Percentiles rank a stretch among this genome's conserved stretches.
phyloP scores from a whole-genome alignment of 2,888 invertebrate species.

The Lordiphosa fenestrarum region DNA sequence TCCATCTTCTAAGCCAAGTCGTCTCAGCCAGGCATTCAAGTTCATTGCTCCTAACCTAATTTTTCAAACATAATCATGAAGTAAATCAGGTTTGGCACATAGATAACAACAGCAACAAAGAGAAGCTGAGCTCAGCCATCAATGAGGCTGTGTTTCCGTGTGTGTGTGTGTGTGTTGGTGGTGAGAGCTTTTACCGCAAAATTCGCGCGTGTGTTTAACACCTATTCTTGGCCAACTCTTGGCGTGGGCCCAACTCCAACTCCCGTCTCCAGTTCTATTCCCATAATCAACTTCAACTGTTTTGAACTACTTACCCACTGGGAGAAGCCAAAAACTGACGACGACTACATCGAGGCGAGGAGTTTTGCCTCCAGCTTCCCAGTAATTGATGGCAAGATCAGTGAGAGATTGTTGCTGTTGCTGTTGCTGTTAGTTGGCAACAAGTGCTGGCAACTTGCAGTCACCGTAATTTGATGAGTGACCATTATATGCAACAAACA shows the following conservation, averaged over 20 bases:
- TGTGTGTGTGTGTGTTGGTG: constrained; percentile 34
- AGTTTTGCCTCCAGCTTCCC: constrained; percentile 33
- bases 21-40: constrained; percentile 40
- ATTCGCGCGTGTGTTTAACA: constrained; percentile 68
- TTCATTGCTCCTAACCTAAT: constrained; percentile 80
- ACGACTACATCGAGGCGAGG: too few species aligned
- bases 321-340: constrained; percentile 45
- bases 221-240: constrained; percentile 42
- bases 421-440: constrained; percentile 22
- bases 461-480: constrained; percentile 57
- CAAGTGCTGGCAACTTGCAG: constrained; percentile 42
- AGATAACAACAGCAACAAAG: constrained; percentile 58
- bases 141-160: constrained; percentile 5
- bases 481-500: constrained; percentile 57
- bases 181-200: constrained; percentile 69
- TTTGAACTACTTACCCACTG: constrained; percentile 80
- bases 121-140: constrained; percentile 40
- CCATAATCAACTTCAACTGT: constrained; percentile 52
- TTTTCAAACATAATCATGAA: constrained; percentile 77
- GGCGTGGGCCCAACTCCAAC: constrained; percentile 30
- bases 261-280: constrained; percentile 18
- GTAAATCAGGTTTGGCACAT: constrained; percentile 72
- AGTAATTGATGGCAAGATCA: constrained; percentile 54
- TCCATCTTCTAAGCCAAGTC: constrained; percentile 55
- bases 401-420: constrained; percentile 22